These are phyloP conservation scores for Xiphophorus hellerii DNA, from an alignment of 2,113 vertebrate genomes.

Conservation along the genomic window DNA sequence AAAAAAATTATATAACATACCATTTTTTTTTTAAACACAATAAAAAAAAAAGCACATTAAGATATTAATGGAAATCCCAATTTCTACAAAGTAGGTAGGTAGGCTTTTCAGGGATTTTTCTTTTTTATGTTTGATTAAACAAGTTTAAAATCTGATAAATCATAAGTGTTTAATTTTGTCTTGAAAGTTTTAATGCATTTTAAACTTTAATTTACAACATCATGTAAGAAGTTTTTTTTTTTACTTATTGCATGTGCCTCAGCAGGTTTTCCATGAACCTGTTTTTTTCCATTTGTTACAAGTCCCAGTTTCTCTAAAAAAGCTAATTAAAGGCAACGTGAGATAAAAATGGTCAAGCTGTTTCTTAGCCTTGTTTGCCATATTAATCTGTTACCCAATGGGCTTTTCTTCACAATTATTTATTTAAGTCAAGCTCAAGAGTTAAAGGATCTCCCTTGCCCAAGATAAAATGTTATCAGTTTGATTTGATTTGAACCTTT, in stretches of 20 bases:
- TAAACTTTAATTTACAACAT: neutral
- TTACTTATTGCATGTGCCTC: neutral
- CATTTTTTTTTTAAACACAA: neutral
- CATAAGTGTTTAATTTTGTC: neutral
- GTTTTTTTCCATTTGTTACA: neutral
- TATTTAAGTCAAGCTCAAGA: neutral
- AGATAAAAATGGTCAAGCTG: neutral
- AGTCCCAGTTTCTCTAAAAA: neutral
- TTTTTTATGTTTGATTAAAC: neutral
- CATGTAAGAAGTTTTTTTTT: neutral
- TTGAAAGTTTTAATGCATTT: neutral
- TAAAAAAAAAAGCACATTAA: neutral
- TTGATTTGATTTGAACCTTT: neutral
- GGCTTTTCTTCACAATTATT: neutral
- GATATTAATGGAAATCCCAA: neutral
- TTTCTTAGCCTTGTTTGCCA: neutral
- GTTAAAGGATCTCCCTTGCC: neutral
- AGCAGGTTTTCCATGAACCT: neutral
- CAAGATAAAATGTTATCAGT: neutral
- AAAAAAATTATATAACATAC: neutral
- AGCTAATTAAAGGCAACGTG: neutral
- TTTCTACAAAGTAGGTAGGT: neutral
- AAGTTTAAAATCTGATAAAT: neutral
- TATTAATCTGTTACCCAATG: neutral
- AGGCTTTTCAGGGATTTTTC: neutral